Percentiles rank a stretch among this genome's conserved stretches.
phyloP scores from a whole-genome alignment of 2,888 invertebrate genomes.

The Eilema griseolum region DNA sequence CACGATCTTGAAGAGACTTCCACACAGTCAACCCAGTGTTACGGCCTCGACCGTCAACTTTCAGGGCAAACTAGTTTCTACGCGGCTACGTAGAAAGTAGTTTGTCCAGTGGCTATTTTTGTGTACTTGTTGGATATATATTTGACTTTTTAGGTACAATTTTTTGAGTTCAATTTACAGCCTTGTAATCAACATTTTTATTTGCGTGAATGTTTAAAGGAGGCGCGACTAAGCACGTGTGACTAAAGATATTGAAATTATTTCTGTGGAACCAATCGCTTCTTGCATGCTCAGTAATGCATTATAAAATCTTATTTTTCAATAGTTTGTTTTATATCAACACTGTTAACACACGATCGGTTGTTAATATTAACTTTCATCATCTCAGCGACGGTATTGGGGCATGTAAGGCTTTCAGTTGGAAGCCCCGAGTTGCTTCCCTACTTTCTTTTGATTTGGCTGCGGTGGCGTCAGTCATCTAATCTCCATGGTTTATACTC shows the following conservation, averaged over 20 bases:
- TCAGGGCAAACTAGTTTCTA: background rate
- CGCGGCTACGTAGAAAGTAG: background rate
- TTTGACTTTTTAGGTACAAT: background rate
- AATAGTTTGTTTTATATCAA: conserved; percentile 1
- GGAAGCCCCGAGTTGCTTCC: too few species aligned
- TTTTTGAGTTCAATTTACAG: background rate
- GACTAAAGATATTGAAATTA: conserved; percentile 16
- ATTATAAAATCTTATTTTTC: conserved; percentile 10
- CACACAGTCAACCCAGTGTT: background rate
- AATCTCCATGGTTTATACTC: too few species aligned
- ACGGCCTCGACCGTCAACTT: background rate
- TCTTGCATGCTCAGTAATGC: conserved; percentile 16
- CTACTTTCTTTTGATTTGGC: too few species aligned
- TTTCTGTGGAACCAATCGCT: conserved; percentile 24
- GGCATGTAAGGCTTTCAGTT: too few species aligned
- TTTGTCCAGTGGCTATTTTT: background rate
- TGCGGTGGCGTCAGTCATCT: too few species aligned
- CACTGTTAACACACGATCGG: background rate
- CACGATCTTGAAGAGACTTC: background rate
- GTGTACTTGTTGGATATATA: background rate
- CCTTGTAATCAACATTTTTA: conserved; percentile 17
- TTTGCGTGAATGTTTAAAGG: conserved; percentile 23
- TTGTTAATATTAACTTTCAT: background rate
- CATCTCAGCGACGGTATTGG: background rate
- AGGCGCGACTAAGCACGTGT: conserved; percentile 26